Conservation (phyloP, 2,113 vertebrate genomes). For the Mobula hypostoma region DNA sequence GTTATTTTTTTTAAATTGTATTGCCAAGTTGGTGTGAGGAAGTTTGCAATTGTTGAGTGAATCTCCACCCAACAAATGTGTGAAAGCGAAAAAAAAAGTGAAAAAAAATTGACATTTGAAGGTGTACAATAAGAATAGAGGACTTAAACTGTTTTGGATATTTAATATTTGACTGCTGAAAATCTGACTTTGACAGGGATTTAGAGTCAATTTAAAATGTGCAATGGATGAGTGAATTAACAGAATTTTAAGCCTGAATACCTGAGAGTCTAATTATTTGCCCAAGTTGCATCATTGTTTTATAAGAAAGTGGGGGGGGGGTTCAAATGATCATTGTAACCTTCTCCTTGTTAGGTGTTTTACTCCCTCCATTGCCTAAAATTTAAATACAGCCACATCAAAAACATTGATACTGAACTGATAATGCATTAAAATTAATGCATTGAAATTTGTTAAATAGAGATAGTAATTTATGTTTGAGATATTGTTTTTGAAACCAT, state of each 20-base stretch:
- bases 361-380: constrained; percentile 4
- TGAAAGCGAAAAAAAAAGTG: neutral
- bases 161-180: constrained; percentile 8
- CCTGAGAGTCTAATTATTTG: constrained; percentile 20
- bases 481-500: constrained; percentile 16
- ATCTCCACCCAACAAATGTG: neutral
- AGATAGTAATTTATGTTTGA: constrained; percentile 26
- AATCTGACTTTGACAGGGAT: neutral
- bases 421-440: neutral
- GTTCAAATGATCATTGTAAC: neutral
- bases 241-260: constrained; percentile 16
- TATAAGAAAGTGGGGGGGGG: neutral
- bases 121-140: neutral
- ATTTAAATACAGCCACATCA: neutral
- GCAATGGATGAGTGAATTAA: constrained; percentile 10
- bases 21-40: neutral
- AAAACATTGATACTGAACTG: neutral
- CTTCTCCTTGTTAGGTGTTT: neutral
- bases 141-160: constrained; percentile 9
- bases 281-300: neutral
- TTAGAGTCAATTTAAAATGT: constrained; percentile 7
- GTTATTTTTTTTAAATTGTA: neutral
- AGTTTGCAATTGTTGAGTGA: neutral
- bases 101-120: constrained; percentile 12
- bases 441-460: constrained; percentile 10